phyloP scores from a whole-genome alignment of 2,113 vertebrate species.

The Channa maculata region DNA sequence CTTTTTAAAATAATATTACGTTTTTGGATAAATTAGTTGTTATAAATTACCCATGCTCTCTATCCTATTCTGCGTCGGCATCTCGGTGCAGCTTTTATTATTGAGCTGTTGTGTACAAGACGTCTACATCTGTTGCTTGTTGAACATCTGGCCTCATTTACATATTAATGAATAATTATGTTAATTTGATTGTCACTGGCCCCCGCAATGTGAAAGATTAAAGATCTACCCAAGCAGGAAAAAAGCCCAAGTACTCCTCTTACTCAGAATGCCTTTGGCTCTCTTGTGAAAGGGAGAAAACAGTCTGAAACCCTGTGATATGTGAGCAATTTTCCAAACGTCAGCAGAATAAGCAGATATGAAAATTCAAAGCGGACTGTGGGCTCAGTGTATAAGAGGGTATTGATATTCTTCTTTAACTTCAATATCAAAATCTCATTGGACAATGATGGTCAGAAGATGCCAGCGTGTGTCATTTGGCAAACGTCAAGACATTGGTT shows the following conservation, averaged over 20 bases:
- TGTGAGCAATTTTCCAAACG: not conserved
- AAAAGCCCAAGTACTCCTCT: constrained; percentile 29
- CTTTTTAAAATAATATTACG: constrained; percentile 22
- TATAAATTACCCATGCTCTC: constrained; percentile 44
- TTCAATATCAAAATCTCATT: not conserved
- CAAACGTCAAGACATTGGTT: too few relatives aligned
- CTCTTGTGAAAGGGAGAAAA: constrained; percentile 15
- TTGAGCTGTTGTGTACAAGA: constrained; percentile 72
- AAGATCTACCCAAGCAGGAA: constrained; percentile 56
- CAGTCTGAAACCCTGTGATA: not conserved
- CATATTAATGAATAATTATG: constrained; percentile 87
- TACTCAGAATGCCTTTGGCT: constrained; percentile 28
- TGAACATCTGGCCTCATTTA: constrained; percentile 83
- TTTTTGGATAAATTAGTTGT: constrained; percentile 19
- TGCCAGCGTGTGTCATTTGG: not conserved
- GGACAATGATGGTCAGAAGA: not conserved
- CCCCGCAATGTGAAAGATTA: constrained; percentile 68
- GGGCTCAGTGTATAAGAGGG: not conserved
- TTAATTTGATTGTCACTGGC: constrained; percentile 75
- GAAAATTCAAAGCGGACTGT: constrained; percentile 2
- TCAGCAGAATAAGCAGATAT: constrained; percentile 7
- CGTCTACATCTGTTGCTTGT: constrained; percentile 79
- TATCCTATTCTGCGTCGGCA: constrained; percentile 19
- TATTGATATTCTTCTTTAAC: not conserved
- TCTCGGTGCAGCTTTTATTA: constrained; percentile 59